Evolutionary conservation across 2,888 invertebrate genomes (phyloP).

Genomic region (Mesorhabditis sp.): DNA sequence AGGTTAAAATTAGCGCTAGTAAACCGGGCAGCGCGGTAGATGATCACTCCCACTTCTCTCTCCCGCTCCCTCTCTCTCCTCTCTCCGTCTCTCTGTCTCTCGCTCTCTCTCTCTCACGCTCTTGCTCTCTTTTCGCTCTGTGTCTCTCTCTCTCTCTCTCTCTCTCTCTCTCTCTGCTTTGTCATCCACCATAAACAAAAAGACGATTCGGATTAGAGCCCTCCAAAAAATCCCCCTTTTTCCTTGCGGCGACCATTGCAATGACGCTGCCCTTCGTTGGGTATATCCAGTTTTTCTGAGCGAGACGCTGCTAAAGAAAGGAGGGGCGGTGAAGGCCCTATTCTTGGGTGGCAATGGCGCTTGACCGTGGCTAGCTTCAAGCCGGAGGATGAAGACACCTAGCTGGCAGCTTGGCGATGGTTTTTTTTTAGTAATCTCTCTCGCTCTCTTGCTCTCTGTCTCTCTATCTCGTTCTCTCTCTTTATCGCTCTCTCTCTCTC

Average conservation of each 20-base stretch:
- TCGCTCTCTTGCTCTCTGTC: neutral
- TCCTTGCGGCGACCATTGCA: slow-evolving; percentile 11
- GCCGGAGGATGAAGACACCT: no score
- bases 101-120: neutral
- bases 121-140: neutral
- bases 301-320: slow-evolving; percentile 14
- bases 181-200: no score
- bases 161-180: neutral
- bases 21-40: no score
- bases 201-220: no score
- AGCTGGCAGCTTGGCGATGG: neutral
- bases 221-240: no score
- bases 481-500: slow-evolving; percentile 3
- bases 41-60: no score
- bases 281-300: slow-evolving; percentile 21
- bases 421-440: slow-evolving; percentile 2
- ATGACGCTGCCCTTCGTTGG: slow-evolving; percentile 17
- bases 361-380: slow-evolving; percentile 14
- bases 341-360: slow-evolving; percentile 12
- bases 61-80: neutral
- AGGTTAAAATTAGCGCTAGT: no score
- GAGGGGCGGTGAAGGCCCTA: slow-evolving; percentile 6
- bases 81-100: neutral
- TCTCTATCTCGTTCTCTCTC: slow-evolving; percentile 7
- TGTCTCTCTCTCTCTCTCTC: slow-evolving; percentile 5